Percentiles rank a stretch among this genome's conserved stretches.
Conservation (phyloP, 2,888 invertebrate species). For the Congeria kusceri region DNA sequence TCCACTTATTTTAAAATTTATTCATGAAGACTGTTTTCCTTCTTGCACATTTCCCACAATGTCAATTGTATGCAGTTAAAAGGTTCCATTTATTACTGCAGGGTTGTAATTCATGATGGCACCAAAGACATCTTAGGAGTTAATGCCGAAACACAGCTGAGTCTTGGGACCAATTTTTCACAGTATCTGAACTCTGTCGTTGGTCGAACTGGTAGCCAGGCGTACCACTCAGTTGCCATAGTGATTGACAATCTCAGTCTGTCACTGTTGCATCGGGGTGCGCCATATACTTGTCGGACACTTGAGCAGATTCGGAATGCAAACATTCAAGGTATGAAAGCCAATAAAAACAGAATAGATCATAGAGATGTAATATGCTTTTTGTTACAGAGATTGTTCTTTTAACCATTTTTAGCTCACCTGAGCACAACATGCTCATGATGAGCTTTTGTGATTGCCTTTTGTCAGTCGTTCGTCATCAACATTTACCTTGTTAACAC, state of each 20-base stretch:
- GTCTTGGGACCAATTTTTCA: constrained; percentile 54
- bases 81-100: constrained; percentile 41
- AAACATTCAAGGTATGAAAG: constrained; percentile 59
- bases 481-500: no score
- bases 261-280: constrained; percentile 64
- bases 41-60: no score
- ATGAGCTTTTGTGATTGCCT: no score
- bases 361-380: no score
- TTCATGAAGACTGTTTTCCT: no score
- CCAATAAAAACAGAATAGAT: no score
- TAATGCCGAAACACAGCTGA: constrained; percentile 44
- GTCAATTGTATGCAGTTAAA: no score
- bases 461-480: no score
- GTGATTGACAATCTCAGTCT: constrained; percentile 72
- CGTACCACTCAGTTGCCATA: constrained; percentile 61
- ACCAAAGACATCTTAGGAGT: constrained; percentile 63
- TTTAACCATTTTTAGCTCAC: no score
- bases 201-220: constrained; percentile 31
- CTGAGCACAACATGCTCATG: no score
- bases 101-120: constrained; percentile 65
- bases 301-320: constrained; percentile 53
- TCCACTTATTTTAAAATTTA: no score
- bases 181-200: constrained; percentile 30
- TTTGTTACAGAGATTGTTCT: no score
- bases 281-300: constrained; percentile 71